Evolutionary conservation across 2,113 vertebrate genomes (phyloP).

Genomic region (Polyodon spathula): DNA sequence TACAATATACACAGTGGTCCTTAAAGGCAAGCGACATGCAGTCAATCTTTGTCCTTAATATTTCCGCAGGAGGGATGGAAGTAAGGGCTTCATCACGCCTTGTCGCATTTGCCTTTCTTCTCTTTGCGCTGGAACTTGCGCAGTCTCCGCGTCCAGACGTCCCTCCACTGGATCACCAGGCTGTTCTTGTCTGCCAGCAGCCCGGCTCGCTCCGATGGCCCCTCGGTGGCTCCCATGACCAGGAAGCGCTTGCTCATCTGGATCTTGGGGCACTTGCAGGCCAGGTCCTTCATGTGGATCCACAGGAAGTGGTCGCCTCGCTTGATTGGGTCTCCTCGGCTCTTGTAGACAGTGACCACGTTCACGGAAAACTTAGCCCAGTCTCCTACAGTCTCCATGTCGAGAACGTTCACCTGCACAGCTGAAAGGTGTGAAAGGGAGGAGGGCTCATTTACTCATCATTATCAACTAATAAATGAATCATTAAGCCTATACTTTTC

Average conservation of each 20-base stretch:
- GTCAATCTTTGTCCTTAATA: slow-evolving; percentile 49
- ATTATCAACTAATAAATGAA: too few species aligned
- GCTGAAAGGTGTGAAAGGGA: slow-evolving; percentile 46
- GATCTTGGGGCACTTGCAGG: slow-evolving; percentile 89
- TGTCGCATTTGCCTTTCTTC: slow-evolving; percentile 85
- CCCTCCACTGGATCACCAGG: slow-evolving; percentile 94
- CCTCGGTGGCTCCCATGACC: slow-evolving; percentile 70
- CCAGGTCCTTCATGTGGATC: slow-evolving; percentile 90
- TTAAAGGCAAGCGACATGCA: slow-evolving; percentile 42
- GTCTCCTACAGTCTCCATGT: slow-evolving; percentile 81
- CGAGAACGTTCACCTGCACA: slow-evolving; percentile 85
- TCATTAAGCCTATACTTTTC: too few species aligned
- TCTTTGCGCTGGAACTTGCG: slow-evolving; percentile 93
- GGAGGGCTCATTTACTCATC: too few species aligned
- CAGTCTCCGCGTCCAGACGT: slow-evolving; percentile 87
- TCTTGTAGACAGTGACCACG: slow-evolving; percentile 87
- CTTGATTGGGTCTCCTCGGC: slow-evolving; percentile 78
- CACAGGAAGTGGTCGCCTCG: slow-evolving; percentile 82
- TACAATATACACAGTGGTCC: slow-evolving; percentile 58
- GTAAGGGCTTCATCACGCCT: slow-evolving; percentile 54
- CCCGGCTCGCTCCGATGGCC: slow-evolving; percentile 58
- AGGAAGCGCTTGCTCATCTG: slow-evolving; percentile 86
- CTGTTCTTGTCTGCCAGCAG: slow-evolving; percentile 89
- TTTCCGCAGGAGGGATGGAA: slow-evolving; percentile 12
- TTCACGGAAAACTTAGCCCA: slow-evolving; percentile 92